Percentiles rank a stretch among this genome's conserved stretches.
phyloP scores from a whole-genome alignment of 2,888 invertebrate species.

The Tenthredo amoena region DNA sequence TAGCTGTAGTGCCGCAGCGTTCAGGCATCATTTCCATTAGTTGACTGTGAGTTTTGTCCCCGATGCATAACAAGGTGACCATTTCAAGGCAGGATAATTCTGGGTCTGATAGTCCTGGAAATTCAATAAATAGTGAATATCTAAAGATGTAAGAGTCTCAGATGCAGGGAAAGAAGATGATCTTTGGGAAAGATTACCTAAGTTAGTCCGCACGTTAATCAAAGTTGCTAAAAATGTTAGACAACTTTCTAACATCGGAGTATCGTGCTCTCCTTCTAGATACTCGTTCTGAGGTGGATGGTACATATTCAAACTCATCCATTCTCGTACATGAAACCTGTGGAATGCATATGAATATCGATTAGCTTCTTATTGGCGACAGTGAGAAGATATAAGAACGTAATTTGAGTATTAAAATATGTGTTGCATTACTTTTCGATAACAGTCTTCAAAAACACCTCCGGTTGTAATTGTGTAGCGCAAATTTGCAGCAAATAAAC shows the following conservation, averaged over 20 bases:
- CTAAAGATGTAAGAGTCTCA: not conserved
- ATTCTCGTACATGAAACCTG: constrained; percentile 93
- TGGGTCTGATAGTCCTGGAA: constrained; percentile 81
- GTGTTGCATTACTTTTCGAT: constrained; percentile 87
- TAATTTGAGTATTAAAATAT: constrained; percentile 64
- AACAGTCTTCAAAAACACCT: constrained; percentile 91
- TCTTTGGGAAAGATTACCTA: constrained; percentile 80
- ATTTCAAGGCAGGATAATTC: constrained; percentile 92
- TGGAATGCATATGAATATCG: constrained; percentile 51
- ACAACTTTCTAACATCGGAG: constrained; percentile 95
- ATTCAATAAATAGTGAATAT: not conserved
- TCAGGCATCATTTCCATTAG: constrained; percentile 97
- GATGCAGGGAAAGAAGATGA: not conserved
- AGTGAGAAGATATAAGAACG: not conserved
- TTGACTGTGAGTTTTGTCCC: constrained; percentile 97
- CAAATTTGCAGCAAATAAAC: constrained; percentile 96
- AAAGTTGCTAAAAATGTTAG: constrained; percentile 94
- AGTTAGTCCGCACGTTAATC: constrained; percentile 92
- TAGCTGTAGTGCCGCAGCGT: constrained; percentile 94
- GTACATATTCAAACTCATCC: constrained; percentile 89
- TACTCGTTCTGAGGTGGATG: constrained; percentile 82
- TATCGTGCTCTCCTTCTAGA: constrained; percentile 90
- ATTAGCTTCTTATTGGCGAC: constrained; percentile 64
- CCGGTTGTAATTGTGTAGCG: constrained; percentile 92
- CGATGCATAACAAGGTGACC: constrained; percentile 94